Percentiles rank a stretch among this genome's conserved stretches.
Conservation (phyloP, 2,113 vertebrate genomes). For the Antechinus stuartii region DNA sequence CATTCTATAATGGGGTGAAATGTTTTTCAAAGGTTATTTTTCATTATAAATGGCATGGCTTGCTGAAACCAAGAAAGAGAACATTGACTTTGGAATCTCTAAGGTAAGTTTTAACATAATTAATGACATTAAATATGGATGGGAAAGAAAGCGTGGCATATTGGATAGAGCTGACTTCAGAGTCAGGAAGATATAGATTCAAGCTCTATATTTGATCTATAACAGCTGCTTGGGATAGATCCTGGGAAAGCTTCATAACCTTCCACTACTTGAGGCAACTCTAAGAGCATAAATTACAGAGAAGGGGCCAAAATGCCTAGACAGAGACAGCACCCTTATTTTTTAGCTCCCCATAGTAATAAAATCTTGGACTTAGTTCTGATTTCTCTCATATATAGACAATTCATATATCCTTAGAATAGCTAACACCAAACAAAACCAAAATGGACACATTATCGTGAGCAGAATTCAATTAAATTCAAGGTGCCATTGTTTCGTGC, state of each 20-base stretch:
- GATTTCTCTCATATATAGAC: background rate
- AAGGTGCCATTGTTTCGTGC: background rate
- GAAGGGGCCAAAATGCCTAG: background rate
- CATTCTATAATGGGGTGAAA: background rate
- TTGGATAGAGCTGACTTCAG: background rate
- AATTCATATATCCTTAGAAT: background rate
- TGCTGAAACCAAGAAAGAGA: background rate
- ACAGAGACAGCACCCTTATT: background rate
- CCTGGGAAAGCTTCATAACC: background rate
- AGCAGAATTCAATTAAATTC: background rate
- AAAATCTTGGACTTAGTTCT: background rate
- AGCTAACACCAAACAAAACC: background rate
- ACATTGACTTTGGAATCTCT: background rate
- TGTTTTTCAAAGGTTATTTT: conserved; percentile 2
- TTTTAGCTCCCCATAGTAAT: background rate
- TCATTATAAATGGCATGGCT: background rate
- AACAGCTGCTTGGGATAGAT: background rate
- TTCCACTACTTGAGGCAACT: background rate
- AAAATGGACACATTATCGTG: background rate
- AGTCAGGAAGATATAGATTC: background rate
- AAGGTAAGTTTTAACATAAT: conserved; percentile 36
- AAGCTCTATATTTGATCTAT: background rate
- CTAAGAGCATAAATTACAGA: background rate
- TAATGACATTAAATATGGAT: background rate
- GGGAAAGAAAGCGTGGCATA: background rate